Base-by-base conservation (phyloP, 2,888 invertebrate species). In the Nemotelus nigrinus region DNA sequence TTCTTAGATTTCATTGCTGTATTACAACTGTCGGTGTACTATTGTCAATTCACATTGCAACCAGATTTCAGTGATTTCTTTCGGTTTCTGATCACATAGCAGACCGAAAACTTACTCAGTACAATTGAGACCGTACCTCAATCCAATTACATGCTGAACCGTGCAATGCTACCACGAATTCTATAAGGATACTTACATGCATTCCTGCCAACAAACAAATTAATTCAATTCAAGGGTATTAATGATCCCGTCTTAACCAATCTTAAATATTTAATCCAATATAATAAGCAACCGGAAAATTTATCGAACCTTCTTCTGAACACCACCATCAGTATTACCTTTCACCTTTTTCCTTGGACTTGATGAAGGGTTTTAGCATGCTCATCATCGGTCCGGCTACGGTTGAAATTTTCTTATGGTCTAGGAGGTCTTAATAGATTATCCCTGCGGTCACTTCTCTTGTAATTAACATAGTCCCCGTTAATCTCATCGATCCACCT, bases 381-480 rank as follows among this genome's bases (percentile, higher is more conserved):
- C 3, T 7, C 41, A 8, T 64, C 44, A 64, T 4, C 65, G 48
- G 45, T 3, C 43, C 41, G 6, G 4, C 65, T n/a, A 10, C n/a
- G 44, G 55, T 55, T 43, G 5, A 55, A 71, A 10, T 71, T 70
- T 43, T 44, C 74, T 63, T 48, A 47, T 8, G 2, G 39, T 39
- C 60, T 8, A 60, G 74, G 74, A 74, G 74, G 74, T 60, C 63
- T 74, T 74, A 48, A 48, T 48, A 74, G 74, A 74, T 74, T 74
- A 74, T 74, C 74, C 74, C 74, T 74, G 74, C 74, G 74, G 74
- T 74, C 74, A 63, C 48, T 60, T 74, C 60, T 63, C 74, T 63
- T 48, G 74, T 74, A 74, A 74, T 74, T 74, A 74, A 74, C 74
- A 74, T 74, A 60, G 74, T 60, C 60, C 60, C 8, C 48, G 74